phyloP scores from a whole-genome alignment of 2,888 invertebrate species.

The Endomychus coccineus region DNA sequence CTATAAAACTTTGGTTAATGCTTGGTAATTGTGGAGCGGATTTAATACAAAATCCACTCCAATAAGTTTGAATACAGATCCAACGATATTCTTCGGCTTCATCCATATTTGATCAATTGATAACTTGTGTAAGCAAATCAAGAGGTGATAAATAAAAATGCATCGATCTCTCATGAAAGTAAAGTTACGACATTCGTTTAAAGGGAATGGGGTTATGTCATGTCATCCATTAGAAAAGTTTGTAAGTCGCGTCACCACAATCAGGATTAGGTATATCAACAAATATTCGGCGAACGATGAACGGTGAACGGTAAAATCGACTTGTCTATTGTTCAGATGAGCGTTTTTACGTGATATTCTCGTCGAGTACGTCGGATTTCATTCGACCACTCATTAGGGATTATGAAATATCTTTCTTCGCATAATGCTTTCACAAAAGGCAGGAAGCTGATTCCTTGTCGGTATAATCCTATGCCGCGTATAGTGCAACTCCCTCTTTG shows the following conservation, averaged over 20 bases:
- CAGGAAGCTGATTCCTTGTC: slow-evolving; percentile 18
- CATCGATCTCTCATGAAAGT: no score
- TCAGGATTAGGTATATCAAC: slow-evolving; percentile 31
- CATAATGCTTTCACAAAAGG: slow-evolving; percentile 27
- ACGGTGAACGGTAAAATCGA: slow-evolving; percentile 12
- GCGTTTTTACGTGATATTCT: slow-evolving; percentile 26
- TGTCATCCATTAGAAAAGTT: slow-evolving; percentile 20
- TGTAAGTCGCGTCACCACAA: slow-evolving; percentile 28
- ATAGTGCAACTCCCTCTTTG: slow-evolving; percentile 19
- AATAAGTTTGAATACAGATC: no score
- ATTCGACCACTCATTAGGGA: slow-evolving; percentile 32
- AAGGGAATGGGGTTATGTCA: no score
- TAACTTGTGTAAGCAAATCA: no score
- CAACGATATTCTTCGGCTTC: no score
- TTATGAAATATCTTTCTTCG: slow-evolving; percentile 28
- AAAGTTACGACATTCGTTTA: no score
- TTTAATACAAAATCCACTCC: no score
- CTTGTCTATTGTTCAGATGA: slow-evolving; percentile 32
- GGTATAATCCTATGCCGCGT: slow-evolving; percentile 18
- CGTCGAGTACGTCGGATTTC: slow-evolving; percentile 24
- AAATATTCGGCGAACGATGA: slow-evolving; percentile 25
- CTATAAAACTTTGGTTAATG: no score
- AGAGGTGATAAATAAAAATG: no score
- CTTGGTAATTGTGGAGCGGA: no score
- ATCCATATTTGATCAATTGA: no score